Conservation (phyloP, 2,797 vertebrate genomes). For the Odontamblyopus rebecca region DNA sequence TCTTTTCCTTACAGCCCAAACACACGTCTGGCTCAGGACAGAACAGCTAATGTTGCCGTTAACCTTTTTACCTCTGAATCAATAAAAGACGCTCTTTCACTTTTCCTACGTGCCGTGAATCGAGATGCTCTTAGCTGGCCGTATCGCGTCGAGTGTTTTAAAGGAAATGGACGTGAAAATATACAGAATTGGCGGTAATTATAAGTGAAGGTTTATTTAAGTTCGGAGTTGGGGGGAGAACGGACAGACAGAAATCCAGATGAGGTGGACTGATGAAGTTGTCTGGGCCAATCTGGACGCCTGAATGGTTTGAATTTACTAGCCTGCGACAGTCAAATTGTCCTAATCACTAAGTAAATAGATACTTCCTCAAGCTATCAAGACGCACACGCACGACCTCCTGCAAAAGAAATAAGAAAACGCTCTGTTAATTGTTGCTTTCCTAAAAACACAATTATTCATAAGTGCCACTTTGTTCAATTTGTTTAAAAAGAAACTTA, state of each 20-base stretch:
- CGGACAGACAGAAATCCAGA: constrained; percentile 69
- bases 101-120: constrained; percentile 40
- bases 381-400: constrained; percentile 63
- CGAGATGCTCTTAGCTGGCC: constrained; percentile 57
- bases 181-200: constrained; percentile 80
- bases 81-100: constrained; percentile 69
- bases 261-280: constrained; percentile 75
- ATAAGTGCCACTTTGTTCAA: constrained; percentile 82
- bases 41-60: constrained; percentile 65
- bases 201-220: constrained; percentile 81
- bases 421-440: constrained; percentile 83
- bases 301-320: constrained; percentile 82
- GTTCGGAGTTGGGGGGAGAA: constrained; percentile 69
- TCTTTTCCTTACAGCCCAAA: constrained; percentile 52
- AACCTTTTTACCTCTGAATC: constrained; percentile 68
- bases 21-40: constrained; percentile 52
- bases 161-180: constrained; percentile 78
- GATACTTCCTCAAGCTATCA: constrained; percentile 83
- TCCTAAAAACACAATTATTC: constrained; percentile 82
- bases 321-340: constrained; percentile 82
- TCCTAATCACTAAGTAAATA: constrained; percentile 86
- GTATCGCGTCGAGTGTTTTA: constrained; percentile 60
- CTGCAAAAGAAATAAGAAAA: constrained; percentile 51
- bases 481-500: constrained; percentile 79
- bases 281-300: constrained; percentile 78